Base-by-base conservation (phyloP, 2,113 vertebrate genomes). In the Seriola dumerili region DNA sequence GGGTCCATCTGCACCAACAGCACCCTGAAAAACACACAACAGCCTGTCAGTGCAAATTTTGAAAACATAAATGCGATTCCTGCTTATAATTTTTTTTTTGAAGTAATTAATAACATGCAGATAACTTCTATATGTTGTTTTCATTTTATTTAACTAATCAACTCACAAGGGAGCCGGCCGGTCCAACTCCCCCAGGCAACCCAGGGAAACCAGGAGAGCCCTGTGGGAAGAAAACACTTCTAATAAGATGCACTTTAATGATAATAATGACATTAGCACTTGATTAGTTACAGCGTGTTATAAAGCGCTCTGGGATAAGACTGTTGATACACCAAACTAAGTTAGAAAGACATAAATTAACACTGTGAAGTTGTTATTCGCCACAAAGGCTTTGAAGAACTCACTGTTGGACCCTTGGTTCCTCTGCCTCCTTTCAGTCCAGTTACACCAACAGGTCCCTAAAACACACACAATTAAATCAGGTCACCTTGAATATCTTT, bases 131-230 rank as follows among this genome's bases (percentile, higher is more conserved):
- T 55, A 11, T 25, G 55, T 16, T 29, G 6, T 17, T 61, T 23
- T 10, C 1, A 21, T 72, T 29, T 21, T 19, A 10, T 5, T 8
- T 2, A 25, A n/a, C 5, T 8, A 3, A 4, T 16, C 1, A 29
- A 97, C 98, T 97, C 93, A 99, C 98, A 83, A 94, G 66, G 75
- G 97, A 91, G 72, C 99, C 99, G 46, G 93, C 84, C 67, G 97
- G 94, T 52, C 99, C 99, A 79, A 99, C 95, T 96, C 97, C 95
- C 84, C 99, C 99, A 14, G 98, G 95, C 83, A 97, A 95, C 65
- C 99, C 99, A 84, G 99, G 99, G 70, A 99, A 99, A 83, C 99
- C 99, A 85, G 97, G 96, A 83, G 97, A 94, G 72, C 98, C 99
- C 99, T 99, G 70, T 9, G 12, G 57, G 13, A 44, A 80, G 55